These are phyloP conservation scores for Lobophora halterata DNA, from an alignment of 2,888 invertebrate genomes.

Conservation along the genomic window DNA sequence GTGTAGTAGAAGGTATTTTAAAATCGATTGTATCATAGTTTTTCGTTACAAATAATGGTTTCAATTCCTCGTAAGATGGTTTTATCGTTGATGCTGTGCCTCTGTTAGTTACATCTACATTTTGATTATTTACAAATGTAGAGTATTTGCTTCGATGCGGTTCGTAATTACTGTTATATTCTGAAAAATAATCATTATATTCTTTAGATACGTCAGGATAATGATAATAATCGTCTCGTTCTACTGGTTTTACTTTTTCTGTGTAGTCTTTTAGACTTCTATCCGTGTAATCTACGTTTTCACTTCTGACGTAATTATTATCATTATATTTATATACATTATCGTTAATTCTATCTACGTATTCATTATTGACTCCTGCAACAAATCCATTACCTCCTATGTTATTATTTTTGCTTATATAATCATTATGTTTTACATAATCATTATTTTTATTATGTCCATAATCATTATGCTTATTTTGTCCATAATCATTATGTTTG, in stretches of 20 bases:
- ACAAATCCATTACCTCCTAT: constrained; percentile 10
- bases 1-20: constrained; percentile 44
- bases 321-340: constrained; percentile 7
- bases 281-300: constrained; percentile 29
- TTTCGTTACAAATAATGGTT: constrained; percentile 49
- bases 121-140: constrained; percentile 31
- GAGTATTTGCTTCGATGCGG: constrained; percentile 57
- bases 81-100: constrained; percentile 35
- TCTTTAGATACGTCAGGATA: constrained; percentile 59
- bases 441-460: constrained; percentile 17
- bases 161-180: constrained; percentile 47
- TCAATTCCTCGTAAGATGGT: constrained; percentile 51
- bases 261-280: constrained; percentile 28
- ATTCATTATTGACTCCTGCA: constrained; percentile 6
- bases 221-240: constrained; percentile 32
- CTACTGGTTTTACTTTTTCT: constrained; percentile 17
- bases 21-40: constrained; percentile 40
- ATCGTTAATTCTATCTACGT: constrained; percentile 7
- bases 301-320: constrained; percentile 14
- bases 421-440: constrained; percentile 20
- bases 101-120: constrained; percentile 20
- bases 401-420: constrained; percentile 15
- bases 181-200: constrained; percentile 58
- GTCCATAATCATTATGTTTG: constrained; percentile 15
- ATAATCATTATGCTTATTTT: constrained; percentile 24